Percentiles rank a stretch among this genome's conserved stretches.
Evolutionary conservation across 2,888 invertebrate species (phyloP).

Genomic region (Chalcosyrphus nemorum): DNA sequence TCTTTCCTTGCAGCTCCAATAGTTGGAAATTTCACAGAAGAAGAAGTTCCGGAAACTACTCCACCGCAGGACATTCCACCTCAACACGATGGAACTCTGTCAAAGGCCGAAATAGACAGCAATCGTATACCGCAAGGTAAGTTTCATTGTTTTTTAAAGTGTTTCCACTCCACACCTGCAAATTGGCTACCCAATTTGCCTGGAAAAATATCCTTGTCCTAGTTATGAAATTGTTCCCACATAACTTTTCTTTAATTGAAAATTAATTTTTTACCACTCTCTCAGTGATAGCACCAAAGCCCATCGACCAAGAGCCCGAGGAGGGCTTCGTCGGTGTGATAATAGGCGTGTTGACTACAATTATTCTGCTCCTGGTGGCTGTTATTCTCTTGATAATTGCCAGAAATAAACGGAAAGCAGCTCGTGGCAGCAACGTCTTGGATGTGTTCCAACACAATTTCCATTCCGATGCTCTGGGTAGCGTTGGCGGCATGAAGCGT

Average conservation of each 20-base stretch:
- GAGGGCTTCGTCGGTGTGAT: constrained; percentile 86
- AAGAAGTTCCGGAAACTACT: constrained; percentile 56
- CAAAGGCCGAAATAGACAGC: constrained; percentile 52
- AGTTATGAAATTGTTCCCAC: constrained; percentile 50
- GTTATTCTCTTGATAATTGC: constrained; percentile 88
- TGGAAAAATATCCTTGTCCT: constrained; percentile 3
- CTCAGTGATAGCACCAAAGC: constrained; percentile 82
- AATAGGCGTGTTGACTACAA: constrained; percentile 88
- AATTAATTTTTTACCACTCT: constrained; percentile 23
- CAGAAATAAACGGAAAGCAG: constrained; percentile 83
- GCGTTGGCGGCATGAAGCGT: constrained; percentile 82
- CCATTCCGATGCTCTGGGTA: constrained; percentile 81
- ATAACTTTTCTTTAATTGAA: constrained; percentile 51
- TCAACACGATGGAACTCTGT: constrained; percentile 48
- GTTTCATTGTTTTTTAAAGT: neutral
- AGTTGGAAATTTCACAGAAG: constrained; percentile 62
- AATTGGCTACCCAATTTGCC: too few species aligned
- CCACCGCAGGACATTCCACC: constrained; percentile 58
- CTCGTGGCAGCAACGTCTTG: constrained; percentile 81
- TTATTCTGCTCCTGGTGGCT: constrained; percentile 87
- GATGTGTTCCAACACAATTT: constrained; percentile 82
- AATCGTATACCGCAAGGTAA: constrained; percentile 62
- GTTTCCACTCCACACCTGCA: neutral
- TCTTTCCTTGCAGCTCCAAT: constrained; percentile 55
- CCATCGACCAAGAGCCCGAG: constrained; percentile 84